Evolutionary conservation across 2,113 vertebrate genomes (phyloP), one percentile per base, ranked within the genome.

Genomic region (Machaerirhynchus nigripectus): DNA sequence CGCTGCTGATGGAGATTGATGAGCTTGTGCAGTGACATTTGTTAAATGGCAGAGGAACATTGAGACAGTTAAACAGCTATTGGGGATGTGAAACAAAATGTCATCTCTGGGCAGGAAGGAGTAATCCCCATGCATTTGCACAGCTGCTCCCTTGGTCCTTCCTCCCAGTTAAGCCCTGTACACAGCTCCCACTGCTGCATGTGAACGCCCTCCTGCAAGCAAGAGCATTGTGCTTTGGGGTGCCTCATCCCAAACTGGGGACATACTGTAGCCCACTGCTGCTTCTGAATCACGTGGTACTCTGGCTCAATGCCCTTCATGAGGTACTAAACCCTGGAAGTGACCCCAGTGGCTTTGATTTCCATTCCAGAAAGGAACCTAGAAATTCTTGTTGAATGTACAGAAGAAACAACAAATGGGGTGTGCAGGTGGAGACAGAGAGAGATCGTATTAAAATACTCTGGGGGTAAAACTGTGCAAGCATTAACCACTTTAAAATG

Each of bases 21-120:
- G 92, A 95, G 76, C 69, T 74, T 92, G 88, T 94, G 79, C 93
- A 93, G 64, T 95, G 95, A 90, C 90, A 95, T 91, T 96, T 94
- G 37, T 77, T 90, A 96, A 96, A 93, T 91, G 87, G 59, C 90
- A 91, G 64, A 63, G 68, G 64, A 93, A 68, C 71, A 35, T 0
- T 12, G 76, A 84, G 76, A 71, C 56, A 52, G 79, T 94, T 94
- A 94, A 93, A 84, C 44, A 56, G 31, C 85, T 95, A 23, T 46
- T 68, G 56, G 73, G 52, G 69, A 59, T 81, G 68, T 92, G 87
- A 64, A 93, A 91, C 56, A 17, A 96, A 76, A 88, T 94, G 90
- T 70, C 75, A 52, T 88, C 67, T 77, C 63, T 88, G 64, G 71
- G 55, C 59, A 75, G 71, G 47, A 77, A 90, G 79, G 40, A 81